These are phyloP conservation scores for Pangasius sanitwongsei DNA, from an alignment of 2,797 vertebrate species.

Conservation along the genomic window DNA sequence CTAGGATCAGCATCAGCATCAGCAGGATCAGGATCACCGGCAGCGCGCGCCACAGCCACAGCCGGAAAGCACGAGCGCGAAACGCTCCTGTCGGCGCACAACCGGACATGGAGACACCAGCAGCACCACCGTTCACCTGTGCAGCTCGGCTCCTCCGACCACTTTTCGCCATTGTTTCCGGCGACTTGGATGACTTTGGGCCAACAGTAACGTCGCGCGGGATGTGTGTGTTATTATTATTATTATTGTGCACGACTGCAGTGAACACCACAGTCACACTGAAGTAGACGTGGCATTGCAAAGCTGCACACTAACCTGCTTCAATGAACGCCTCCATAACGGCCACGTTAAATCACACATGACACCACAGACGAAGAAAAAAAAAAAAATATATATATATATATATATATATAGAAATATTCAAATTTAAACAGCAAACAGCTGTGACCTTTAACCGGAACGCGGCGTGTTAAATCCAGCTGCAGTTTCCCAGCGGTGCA, in stretches of 20 bases:
- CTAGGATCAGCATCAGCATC: constrained; percentile 54
- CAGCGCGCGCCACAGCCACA: constrained; percentile 72
- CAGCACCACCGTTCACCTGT: constrained; percentile 54
- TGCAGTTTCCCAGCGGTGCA: neutral
- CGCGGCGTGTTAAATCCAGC: neutral
- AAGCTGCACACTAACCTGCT: neutral
- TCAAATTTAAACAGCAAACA: neutral
- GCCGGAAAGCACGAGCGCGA: constrained; percentile 67
- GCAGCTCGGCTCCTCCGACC: constrained; percentile 68
- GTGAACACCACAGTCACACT: neutral
- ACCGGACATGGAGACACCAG: constrained; percentile 52
- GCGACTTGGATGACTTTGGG: too few species aligned
- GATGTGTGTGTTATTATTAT: neutral
- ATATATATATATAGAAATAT: too few species aligned
- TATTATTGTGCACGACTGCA: neutral
- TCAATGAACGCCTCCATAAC: neutral
- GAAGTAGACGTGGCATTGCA: constrained; percentile 9
- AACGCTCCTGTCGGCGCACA: constrained; percentile 65
- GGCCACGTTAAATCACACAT: neutral
- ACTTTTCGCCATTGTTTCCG: constrained; percentile 68
- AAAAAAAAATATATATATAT: too few species aligned
- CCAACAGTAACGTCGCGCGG: neutral
- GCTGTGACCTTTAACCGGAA: neutral
- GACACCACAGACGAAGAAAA: neutral
- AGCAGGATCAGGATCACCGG: constrained; percentile 65